Evolutionary conservation across 1,140 invertebrate genomes (phyloP), one percentile per base, ranked within the genome.

Genomic region (Brachionus koreanus): DNA sequence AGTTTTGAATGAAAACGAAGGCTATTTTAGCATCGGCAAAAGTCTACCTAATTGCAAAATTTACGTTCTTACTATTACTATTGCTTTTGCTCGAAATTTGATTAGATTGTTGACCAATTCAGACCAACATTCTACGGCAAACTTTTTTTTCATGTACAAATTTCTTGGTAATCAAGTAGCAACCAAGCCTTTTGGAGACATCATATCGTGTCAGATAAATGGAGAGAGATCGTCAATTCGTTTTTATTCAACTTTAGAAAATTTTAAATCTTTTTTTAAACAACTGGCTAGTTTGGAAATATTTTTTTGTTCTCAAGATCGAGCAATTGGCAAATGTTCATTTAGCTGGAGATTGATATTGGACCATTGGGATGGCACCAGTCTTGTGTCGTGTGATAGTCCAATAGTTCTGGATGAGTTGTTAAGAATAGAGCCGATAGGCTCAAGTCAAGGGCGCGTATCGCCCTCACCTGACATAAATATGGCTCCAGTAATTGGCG

Each of bases 121-220:
- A 9, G 69, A 74, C 25, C 69, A 74, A 13, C 39, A 74, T 74
- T 74, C 69, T 12, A 74, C 69, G 23, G 10, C 69, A 25, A 74
- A 74, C 10, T 74, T 74, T 46, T 88, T 87, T 85, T 90, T 90
- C 83, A 89, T 87, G 83, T 89, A 89, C 83, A 87, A 87, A 25
- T 82, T 90, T 19, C 85, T 90, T 83, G 89, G 88, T 5, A 90
- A 89, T 84, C 87, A 89, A 85, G 86, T 90, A 1, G 87, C 85
- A 57, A 90, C 88, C 67, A 87, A 89, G 76, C 84, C 84, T 12
- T 90, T 90, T 84, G 72, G 84, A 49, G 88, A 90, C 84, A 84
- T 90, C 10, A 84, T 87, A 35, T 86, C 85, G 74, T 87, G 88
- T 16, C 85, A 86, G 77, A 89, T 90, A 83, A 85, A 87, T 13